These are phyloP conservation scores for Clarias fuscus DNA, from an alignment of 2,797 vertebrate genomes.

Conservation along the genomic window DNA sequence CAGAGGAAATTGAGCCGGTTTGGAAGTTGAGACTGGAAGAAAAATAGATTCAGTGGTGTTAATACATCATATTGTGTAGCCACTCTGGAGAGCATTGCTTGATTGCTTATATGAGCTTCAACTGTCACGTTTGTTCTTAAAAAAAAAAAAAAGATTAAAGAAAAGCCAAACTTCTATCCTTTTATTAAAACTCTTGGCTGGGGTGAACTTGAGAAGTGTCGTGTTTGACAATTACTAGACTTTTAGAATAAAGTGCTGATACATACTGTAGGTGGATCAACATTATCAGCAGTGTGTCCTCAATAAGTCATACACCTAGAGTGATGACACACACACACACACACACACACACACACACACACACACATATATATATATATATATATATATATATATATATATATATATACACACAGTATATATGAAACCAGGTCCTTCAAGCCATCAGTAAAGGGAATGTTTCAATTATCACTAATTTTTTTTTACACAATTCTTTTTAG, in stretches of 20 bases:
- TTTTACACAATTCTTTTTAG: no score
- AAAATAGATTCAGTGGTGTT: not conserved
- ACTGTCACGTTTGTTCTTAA: not conserved
- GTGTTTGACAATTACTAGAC: not conserved
- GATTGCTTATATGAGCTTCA: conserved; percentile 5
- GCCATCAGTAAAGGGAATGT: not conserved
- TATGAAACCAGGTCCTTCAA: not conserved
- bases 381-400: no score
- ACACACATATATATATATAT: not conserved
- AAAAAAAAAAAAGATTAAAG: not conserved
- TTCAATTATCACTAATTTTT: no score
- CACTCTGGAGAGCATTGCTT: not conserved
- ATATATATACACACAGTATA: no score
- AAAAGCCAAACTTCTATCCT: not conserved
- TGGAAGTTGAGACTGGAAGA: conserved; percentile 15
- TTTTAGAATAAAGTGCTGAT: conserved; percentile 9
- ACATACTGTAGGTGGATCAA: not conserved
- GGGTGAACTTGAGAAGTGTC: not conserved
- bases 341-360: not conserved
- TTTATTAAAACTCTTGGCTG: not conserved
- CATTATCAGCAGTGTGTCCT: not conserved
- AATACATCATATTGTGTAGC: conserved; percentile 8
- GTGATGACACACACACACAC: not conserved
- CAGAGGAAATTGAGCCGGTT: not conserved
- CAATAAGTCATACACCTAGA: not conserved